Base-by-base conservation (phyloP, 2,113 vertebrate species). In the Aptenodytes patagonicus region DNA sequence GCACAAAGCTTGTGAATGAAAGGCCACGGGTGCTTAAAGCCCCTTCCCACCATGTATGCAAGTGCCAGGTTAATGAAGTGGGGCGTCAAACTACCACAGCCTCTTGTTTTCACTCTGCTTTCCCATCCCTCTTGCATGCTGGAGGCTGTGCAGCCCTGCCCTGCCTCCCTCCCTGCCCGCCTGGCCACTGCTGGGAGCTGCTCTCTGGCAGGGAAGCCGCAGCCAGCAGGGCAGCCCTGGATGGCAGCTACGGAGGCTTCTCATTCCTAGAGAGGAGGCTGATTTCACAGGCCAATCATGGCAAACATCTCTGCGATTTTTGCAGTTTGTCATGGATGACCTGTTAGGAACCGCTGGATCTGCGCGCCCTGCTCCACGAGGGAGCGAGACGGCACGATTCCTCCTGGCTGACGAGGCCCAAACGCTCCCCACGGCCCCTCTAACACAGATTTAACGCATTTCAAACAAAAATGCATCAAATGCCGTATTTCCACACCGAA, bases 381-480 rank as follows among this genome's bases (percentile, higher is more conserved):
- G 71, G 47, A 88, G 71, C 1, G 17, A 49, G 60, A 44, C 5
- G 2, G 58, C 52, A 28, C 3, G 6, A 34, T 16, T 80, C 44
- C 81, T 84, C 34, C 31, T 6, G 72, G 47, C 12, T 0, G 0
- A 19, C 0, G 4, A 18, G 69, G 73, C 46, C 46, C 69, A 29
- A 26, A 60, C 40, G 6, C 69, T 79, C 49, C 52, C 89, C 0
- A 0, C 2, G 34, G 77, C 89, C 89, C 66, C 93, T 82, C 87
- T 32, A 80, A 90, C 1, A 1, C 87, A 93, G 62, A 96, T 96
- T 97, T 96, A 95, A 96, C 4, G 38, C 89, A 85, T 95, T 96
- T 95, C 89, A 93, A 89, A 93, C 84, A 97, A 95, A 97, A 95
- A 94, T 94, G 93, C 84, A 95, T 85, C 94, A 76, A 82, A 83